Conservation (phyloP, 1,140 invertebrate genomes). For the Lethrus apterus region DNA sequence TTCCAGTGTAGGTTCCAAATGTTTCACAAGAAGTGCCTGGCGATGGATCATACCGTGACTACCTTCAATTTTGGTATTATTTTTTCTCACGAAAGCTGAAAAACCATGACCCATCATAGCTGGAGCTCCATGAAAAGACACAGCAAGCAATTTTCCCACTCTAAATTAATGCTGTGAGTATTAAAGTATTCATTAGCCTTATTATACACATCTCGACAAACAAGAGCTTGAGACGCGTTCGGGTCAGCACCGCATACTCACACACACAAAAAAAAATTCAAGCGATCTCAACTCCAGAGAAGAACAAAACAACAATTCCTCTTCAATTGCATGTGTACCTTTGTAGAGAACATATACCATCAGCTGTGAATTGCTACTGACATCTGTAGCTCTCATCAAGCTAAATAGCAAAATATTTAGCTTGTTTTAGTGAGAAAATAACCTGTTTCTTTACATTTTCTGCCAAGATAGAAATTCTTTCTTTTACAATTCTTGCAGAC, state of each 20-base stretch:
- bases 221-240: too few species aligned
- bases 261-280: too few species aligned
- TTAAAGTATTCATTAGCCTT: constrained; percentile 19
- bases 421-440: constrained; percentile 7
- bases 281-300: constrained; percentile 20
- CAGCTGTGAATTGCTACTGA: constrained; percentile 22
- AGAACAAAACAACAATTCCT: constrained; percentile 19
- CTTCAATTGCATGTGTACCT: constrained; percentile 23
- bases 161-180: constrained; percentile 20
- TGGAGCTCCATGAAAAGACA: constrained; percentile 16
- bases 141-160: constrained; percentile 17
- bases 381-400: constrained; percentile 18
- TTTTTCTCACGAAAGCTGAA: constrained; percentile 19
- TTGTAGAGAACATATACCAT: constrained; percentile 23
- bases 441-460: constrained; percentile 5
- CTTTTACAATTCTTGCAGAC: constrained; percentile 24
- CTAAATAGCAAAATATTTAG: constrained; percentile 15
- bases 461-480: constrained; percentile 21
- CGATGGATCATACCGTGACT: constrained; percentile 26
- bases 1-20: constrained; percentile 25
- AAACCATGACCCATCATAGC: constrained; percentile 19
- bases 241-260: too few species aligned
- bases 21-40: constrained; percentile 23
- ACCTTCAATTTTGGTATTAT: constrained; percentile 24
- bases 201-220: constrained; percentile 20